Evolutionary conservation across 2,113 vertebrate genomes (phyloP).

Genomic region (Oncorhynchus kisutch): DNA sequence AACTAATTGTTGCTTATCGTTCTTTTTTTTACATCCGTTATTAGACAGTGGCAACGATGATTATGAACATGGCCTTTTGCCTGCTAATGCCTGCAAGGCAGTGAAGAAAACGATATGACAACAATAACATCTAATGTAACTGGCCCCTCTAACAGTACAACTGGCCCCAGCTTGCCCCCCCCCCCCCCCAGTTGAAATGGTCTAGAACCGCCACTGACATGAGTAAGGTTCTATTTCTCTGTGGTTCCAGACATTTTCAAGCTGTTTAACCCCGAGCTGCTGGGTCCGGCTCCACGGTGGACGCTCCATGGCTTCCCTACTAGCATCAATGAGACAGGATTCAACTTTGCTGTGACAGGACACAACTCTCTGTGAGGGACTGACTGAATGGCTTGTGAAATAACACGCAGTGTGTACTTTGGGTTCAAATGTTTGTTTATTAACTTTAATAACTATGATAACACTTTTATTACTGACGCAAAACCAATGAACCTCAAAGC

Average conservation of each 20-base stretch:
- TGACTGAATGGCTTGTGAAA: background rate
- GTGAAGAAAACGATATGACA: no score
- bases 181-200: no score
- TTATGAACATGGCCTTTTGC: no score
- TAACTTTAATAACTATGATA: background rate
- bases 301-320: constrained; percentile 67
- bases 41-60: no score
- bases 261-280: constrained; percentile 73
- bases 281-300: constrained; percentile 67
- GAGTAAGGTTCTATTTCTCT: background rate
- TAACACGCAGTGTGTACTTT: background rate
- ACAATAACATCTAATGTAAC: no score
- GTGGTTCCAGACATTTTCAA: constrained; percentile 71
- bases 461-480: background rate
- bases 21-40: no score
- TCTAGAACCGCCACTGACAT: no score
- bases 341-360: constrained; percentile 79
- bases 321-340: constrained; percentile 70
- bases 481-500: background rate
- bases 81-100: no score
- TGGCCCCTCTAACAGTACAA: no score
- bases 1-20: no score
- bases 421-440: constrained; percentile 8
- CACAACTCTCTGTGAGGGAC: constrained; percentile 75
- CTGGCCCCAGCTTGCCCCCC: no score